These are phyloP conservation scores for Merops nubicus DNA, from an alignment of 2,113 vertebrate species.

Conservation along the genomic window DNA sequence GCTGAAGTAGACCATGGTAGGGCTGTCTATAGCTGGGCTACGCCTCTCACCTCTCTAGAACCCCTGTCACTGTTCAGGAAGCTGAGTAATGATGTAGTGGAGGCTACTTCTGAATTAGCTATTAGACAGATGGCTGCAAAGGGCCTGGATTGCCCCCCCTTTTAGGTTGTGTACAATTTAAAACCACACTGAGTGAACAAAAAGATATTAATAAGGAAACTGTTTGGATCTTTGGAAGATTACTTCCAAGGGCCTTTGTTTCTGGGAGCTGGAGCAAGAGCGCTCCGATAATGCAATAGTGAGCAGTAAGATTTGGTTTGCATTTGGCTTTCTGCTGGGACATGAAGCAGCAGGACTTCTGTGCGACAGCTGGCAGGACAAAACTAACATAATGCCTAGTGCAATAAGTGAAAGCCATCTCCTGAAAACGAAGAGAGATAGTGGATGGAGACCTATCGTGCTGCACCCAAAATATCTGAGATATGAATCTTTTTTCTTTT, in stretches of 20 bases:
- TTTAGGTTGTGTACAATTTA: background rate
- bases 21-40: background rate
- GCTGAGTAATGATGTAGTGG: background rate
- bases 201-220: background rate
- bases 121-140: background rate
- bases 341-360: background rate
- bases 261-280: background rate
- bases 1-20: background rate
- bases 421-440: background rate
- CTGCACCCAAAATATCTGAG: background rate
- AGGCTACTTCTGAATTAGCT: slow-evolving; percentile 1
- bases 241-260: background rate
- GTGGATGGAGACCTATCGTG: background rate
- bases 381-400: background rate
- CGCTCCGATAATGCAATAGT: background rate
- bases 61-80: background rate
- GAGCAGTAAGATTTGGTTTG: background rate
- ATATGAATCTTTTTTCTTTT: background rate
- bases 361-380: background rate
- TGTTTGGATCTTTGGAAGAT: background rate
- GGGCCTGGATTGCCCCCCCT: background rate
- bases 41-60: background rate
- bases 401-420: background rate
- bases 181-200: background rate
- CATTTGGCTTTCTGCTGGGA: background rate